These are phyloP conservation scores for Zaprionus tsacasi DNA, from an alignment of 1,140 invertebrate genomes.

Conservation along the genomic window DNA sequence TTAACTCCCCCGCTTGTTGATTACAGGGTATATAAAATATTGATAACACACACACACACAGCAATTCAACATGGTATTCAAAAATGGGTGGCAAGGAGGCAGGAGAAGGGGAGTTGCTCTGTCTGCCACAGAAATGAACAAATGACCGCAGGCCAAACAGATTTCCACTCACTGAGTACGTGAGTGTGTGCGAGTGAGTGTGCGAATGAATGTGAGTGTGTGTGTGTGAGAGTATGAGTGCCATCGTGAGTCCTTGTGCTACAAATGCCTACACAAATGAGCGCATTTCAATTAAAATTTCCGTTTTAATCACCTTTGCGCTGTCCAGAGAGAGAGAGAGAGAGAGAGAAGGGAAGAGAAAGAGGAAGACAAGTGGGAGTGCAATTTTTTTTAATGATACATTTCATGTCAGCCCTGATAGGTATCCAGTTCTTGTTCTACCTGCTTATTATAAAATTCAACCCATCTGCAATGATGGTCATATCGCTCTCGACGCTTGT, in stretches of 20 bases:
- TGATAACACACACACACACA: constrained; percentile 42
- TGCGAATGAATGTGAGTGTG: neutral
- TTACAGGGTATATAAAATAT: constrained; percentile 49
- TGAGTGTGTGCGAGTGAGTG: constrained; percentile 16
- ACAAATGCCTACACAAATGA: constrained; percentile 68
- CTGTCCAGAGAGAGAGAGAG: neutral
- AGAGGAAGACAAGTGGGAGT: neutral
- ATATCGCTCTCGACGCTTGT: constrained; percentile 59
- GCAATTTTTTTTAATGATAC: constrained; percentile 31
- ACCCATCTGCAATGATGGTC: constrained; percentile 54
- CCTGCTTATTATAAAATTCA: constrained; percentile 26
- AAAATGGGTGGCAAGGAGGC: constrained; percentile 25
- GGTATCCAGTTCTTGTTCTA: neutral
- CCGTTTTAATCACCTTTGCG: constrained; percentile 76
- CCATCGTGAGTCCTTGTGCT: constrained; percentile 12
- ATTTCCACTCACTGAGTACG: constrained; percentile 22
- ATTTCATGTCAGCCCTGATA: neutral
- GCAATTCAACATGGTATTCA: constrained; percentile 31
- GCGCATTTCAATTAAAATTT: constrained; percentile 78
- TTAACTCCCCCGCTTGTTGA: neutral
- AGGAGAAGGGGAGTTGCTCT: neutral
- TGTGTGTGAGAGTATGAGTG: neutral
- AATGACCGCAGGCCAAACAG: constrained; percentile 44
- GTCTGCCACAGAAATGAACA: constrained; percentile 39
- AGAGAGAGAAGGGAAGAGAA: neutral